Evolutionary conservation across 2,888 invertebrate species (phyloP), one percentile per base, ranked within the genome.

Genomic region (Nemurella pictetii): DNA sequence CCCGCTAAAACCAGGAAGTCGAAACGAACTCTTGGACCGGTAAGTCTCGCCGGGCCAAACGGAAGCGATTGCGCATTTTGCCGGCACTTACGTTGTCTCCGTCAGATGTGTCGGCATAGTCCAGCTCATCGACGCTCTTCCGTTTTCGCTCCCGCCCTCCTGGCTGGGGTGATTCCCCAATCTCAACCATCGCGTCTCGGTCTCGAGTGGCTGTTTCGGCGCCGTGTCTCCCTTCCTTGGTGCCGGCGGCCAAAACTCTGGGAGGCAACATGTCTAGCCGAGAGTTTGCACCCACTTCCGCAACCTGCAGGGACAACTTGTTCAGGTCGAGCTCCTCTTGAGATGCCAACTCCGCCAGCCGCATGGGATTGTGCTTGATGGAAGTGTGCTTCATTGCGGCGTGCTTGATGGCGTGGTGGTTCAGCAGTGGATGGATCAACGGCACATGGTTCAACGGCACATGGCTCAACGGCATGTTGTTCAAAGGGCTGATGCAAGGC

Each of bases 21-120:
- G n/a, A n/a, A n/a, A 72, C 29, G 36, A 72, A 72, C 26, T 36
- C 36, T n/a, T n/a, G n/a, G n/a, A n/a, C n/a, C n/a, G n/a, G n/a
- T n/a, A n/a, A n/a, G n/a, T n/a, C n/a, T n/a, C n/a, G n/a, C n/a
- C n/a, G n/a, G n/a, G n/a, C n/a, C 20, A 20, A 55, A 55, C 55
- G 55, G 15, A 20, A 55, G 55, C 2, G 55, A 20, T 55, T 20
- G 20, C 55, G 55, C 55, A 29, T 27, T 74, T 7, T 26, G 0
- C 80, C 35, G 25, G n/a, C 32, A 87, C 87, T 85, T 75, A 87
- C 87, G 85, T 74, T 85, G 82, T 87, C 87, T 55, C 87, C 86
- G 83, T 87, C 87, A 27, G 87, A 87, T 15, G 85, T 84, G 83
- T 87, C 86, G 7, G 86, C 85, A 30, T 87, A 86, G 74, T 87